Conservation (phyloP, 64 coral and sea anemone genomes). For the Dendrophyllia cribrosa region DNA sequence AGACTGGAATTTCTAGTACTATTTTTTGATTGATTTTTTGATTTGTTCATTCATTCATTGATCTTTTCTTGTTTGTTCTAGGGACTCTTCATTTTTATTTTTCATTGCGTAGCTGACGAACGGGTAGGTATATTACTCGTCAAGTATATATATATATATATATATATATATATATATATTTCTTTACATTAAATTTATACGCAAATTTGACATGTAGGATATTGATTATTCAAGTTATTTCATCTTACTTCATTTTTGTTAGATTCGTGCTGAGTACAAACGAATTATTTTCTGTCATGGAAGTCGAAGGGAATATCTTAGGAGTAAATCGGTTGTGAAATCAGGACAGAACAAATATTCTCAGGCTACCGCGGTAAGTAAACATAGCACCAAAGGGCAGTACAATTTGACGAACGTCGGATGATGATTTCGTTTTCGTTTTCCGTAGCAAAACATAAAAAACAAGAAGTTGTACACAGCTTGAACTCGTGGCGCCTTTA, state of each 20-base stretch:
- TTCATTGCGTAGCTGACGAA: slow-evolving; percentile 94
- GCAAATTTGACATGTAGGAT: too few relatives aligned
- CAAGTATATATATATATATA: too few relatives aligned
- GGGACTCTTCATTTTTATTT: slow-evolving; percentile 95
- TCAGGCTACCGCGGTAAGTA: slow-evolving; percentile 48
- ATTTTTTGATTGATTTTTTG: background rate
- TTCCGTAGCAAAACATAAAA: background rate
- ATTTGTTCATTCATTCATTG: background rate
- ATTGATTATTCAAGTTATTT: background rate
- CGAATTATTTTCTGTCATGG: slow-evolving; percentile 80
- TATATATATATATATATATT: too few relatives aligned
- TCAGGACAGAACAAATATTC: slow-evolving; percentile 10
- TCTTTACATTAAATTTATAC: too few relatives aligned
- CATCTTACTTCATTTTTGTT: background rate
- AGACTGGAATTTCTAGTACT: too few relatives aligned
- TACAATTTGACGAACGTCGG: too few relatives aligned
- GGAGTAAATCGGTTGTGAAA: slow-evolving; percentile 19
- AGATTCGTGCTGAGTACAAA: slow-evolving; percentile 82
- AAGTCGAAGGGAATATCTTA: slow-evolving; percentile 70
- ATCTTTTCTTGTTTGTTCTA: slow-evolving; percentile 27
- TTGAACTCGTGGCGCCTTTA: too few relatives aligned
- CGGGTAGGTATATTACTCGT: slow-evolving; percentile 66
- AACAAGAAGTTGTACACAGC: too few relatives aligned
- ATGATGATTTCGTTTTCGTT: background rate
- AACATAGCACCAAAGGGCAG: background rate